These are phyloP conservation scores for Lagorchestes hirsutus DNA, from an alignment of 2,797 vertebrate species.

Conservation along the genomic window DNA sequence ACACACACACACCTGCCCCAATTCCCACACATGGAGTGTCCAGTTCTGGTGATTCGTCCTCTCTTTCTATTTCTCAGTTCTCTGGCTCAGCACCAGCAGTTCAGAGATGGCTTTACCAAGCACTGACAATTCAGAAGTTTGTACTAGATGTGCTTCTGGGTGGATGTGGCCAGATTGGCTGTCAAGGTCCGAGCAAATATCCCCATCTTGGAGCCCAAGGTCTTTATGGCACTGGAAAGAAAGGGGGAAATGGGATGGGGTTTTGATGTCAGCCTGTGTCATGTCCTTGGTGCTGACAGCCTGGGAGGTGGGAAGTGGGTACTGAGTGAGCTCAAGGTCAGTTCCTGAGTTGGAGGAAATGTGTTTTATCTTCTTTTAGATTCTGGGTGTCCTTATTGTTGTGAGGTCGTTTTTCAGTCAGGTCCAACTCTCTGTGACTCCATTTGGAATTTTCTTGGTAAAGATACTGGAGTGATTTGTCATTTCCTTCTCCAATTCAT, in stretches of 20 bases:
- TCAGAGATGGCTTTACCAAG: background rate
- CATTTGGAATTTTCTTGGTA: no score
- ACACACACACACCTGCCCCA: no score
- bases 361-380: background rate
- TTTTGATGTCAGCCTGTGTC: background rate
- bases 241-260: background rate
- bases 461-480: no score
- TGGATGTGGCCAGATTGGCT: background rate
- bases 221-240: background rate
- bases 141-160: background rate
- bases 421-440: no score
- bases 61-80: background rate
- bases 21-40: background rate
- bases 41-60: background rate
- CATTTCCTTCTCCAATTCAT: no score
- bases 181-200: background rate
- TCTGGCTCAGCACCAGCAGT: background rate
- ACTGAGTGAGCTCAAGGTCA: background rate
- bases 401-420: no score
- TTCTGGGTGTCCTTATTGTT: background rate
- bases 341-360: background rate
- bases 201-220: background rate
- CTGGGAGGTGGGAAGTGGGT: background rate
- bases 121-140: background rate
- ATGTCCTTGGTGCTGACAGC: background rate